Evolutionary conservation across 35 echinoderm and acorn worm genomes (phyloP), one percentile per base, ranked within the genome.

Genomic region (Diadema setosum): DNA sequence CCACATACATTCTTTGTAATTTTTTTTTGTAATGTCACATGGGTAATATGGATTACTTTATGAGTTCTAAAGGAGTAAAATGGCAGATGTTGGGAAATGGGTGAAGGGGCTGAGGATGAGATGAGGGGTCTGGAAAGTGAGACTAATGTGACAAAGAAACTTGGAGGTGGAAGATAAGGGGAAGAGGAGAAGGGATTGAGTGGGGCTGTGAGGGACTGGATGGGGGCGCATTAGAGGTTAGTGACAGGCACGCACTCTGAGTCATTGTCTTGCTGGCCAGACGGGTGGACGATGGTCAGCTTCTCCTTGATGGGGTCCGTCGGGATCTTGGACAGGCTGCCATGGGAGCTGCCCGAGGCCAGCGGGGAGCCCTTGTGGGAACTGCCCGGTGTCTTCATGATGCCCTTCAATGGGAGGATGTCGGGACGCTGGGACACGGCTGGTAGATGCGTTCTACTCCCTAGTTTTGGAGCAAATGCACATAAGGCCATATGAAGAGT

Each of bases 331-430:
- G 94, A 44, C 64, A 96, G 76, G 55, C 94, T 96, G 35, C 45
- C 57, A 33, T 73, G 85, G 17, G 90, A 91, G 39, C 90, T 92
- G 9, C 88, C 84, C 32, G 93, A 91, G 29, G 89, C 89, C 20
- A 83, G 65, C 21, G 80, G 85, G 7, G 82, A 90, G 7, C 93
- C 93, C 23, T 94, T 81, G 46, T 90, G 82, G 7, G 95, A 93
- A 31, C 65, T 85, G 39, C 80, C 80, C 0, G 94, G 90, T 5
- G 93, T 91, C 82, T 97, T 97, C 95, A 97, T 97, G 65, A 97
- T 97, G 14, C 95, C 95, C 46, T 93, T 93, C n/a, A 97, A 42
- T 2, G 95, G 95, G n/a, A 97, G 87, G 76, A 97, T 93, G 64
- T 97, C 95, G 2, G 95, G 95, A 52, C 95, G 88, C 33, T 90